Conservation (phyloP, 2,888 invertebrate genomes). For the Hofmannophila pseudospretella region DNA sequence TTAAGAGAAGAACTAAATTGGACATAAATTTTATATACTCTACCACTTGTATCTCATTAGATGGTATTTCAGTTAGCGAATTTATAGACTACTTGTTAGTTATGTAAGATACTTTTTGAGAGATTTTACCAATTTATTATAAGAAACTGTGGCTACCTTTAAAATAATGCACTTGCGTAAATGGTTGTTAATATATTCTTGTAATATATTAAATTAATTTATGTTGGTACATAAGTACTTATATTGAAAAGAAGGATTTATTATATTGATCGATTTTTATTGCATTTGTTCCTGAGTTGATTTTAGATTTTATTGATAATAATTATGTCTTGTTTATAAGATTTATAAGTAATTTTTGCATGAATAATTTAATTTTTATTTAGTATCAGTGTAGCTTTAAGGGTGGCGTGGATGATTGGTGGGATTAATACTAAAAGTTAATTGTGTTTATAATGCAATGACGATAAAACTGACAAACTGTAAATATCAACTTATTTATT, state of each 20-base stretch:
- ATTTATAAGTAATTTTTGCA: slow-evolving; percentile 55
- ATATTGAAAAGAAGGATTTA: slow-evolving; percentile 54
- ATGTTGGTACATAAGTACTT: slow-evolving; percentile 62
- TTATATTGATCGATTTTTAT: slow-evolving; percentile 70
- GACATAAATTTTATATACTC: slow-evolving; percentile 62
- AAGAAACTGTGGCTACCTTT: slow-evolving; percentile 71
- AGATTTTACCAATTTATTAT: slow-evolving; percentile 74
- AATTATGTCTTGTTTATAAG: slow-evolving; percentile 55
- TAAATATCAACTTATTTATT: slow-evolving; percentile 33
- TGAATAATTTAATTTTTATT: slow-evolving; percentile 60
- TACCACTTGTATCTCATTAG: slow-evolving; percentile 77
- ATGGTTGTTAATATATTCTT: slow-evolving; percentile 73
- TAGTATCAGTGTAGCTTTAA: slow-evolving; percentile 45
- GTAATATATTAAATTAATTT: slow-evolving; percentile 67
- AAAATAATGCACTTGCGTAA: slow-evolving; percentile 59
- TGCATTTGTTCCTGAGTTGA: slow-evolving; percentile 79
- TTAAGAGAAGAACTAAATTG: slow-evolving; percentile 45
- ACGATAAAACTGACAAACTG: slow-evolving; percentile 22
- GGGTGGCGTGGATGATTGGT: slow-evolving; percentile 47
- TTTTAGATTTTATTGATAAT: slow-evolving; percentile 66
- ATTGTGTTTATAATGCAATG: not conserved
- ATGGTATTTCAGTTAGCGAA: slow-evolving; percentile 75
- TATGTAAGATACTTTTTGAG: slow-evolving; percentile 65
- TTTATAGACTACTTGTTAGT: slow-evolving; percentile 53
- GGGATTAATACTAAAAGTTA: too few species aligned